Evolutionary conservation across 1,140 invertebrate species (phyloP).

Genomic region (Leptoteleia sp.): DNA sequence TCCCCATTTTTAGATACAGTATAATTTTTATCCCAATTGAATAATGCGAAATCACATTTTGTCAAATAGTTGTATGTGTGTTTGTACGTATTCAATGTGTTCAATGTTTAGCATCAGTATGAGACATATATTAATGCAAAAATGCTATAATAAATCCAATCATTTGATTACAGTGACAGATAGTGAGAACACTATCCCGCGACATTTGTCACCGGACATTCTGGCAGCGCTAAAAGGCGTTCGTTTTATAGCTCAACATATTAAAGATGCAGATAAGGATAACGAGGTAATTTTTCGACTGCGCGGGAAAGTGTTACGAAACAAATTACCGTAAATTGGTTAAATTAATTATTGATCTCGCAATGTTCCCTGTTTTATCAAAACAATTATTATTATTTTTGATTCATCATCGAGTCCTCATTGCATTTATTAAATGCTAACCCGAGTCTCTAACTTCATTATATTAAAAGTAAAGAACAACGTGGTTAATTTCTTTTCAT

Average conservation of each 20-base stretch:
- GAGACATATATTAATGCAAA: no score
- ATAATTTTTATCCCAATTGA: not conserved
- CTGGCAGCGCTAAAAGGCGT: conserved; percentile 95
- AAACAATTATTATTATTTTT: not conserved
- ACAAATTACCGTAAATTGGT: not conserved
- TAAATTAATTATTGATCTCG: conserved; percentile 23
- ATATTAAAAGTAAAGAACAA: not conserved
- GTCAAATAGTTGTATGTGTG: conserved; percentile 26
- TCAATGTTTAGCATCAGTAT: conserved; percentile 40
- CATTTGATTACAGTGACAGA: conserved; percentile 83
- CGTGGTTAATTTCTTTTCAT: not conserved
- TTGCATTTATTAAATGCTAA: not conserved
- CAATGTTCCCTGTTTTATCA: not conserved
- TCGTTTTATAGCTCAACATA: conserved; percentile 97
- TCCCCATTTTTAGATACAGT: no score
- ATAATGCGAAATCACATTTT: conserved; percentile 5
- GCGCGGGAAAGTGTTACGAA: not conserved
- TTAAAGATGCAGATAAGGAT: conserved; percentile 96
- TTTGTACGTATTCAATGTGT: no score
- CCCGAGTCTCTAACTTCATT: not conserved
- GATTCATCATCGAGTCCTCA: not conserved
- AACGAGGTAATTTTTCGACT: conserved; percentile 87
- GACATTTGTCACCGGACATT: conserved; percentile 91
- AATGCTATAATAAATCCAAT: conserved; percentile 58
- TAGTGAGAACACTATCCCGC: conserved; percentile 89